Percentiles rank a stretch among this genome's conserved stretches.
Evolutionary conservation across 2,797 vertebrate species (phyloP).

Genomic region (Falco concolor): DNA sequence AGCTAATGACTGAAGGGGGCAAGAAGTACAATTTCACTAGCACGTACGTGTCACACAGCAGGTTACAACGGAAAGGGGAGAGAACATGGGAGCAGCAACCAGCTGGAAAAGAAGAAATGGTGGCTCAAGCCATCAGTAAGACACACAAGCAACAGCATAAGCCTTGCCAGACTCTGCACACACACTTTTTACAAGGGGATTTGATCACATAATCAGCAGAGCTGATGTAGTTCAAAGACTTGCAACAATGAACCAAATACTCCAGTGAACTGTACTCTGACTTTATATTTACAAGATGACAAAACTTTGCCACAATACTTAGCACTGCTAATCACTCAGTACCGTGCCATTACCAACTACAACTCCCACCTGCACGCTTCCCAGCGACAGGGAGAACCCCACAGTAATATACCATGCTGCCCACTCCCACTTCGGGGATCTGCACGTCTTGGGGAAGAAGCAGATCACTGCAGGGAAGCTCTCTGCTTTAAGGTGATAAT

Average conservation of each 20-base stretch:
- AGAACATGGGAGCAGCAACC: not conserved
- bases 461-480: not conserved
- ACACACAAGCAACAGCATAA: not conserved
- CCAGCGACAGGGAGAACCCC: accelerated
- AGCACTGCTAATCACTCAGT: not conserved
- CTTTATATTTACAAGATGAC: not conserved
- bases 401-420: not conserved
- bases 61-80: not conserved
- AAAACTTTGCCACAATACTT: not conserved
- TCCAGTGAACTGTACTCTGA: not conserved
- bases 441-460: not conserved
- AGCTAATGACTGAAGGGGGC: not conserved
- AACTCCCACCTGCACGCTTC: not conserved
- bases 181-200: not conserved
- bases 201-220: not conserved
- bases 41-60: not conserved
- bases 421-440: accelerated
- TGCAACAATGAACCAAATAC: not conserved
- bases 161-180: not conserved
- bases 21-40: not conserved
- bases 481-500: not conserved
- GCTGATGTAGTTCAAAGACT: not conserved
- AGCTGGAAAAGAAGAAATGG: not conserved
- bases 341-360: no score
- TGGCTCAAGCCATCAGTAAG: not conserved